Evolutionary conservation across 2,797 vertebrate genomes (phyloP), one percentile per base, ranked within the genome.

Genomic region (Basileuterus tristriatus): DNA sequence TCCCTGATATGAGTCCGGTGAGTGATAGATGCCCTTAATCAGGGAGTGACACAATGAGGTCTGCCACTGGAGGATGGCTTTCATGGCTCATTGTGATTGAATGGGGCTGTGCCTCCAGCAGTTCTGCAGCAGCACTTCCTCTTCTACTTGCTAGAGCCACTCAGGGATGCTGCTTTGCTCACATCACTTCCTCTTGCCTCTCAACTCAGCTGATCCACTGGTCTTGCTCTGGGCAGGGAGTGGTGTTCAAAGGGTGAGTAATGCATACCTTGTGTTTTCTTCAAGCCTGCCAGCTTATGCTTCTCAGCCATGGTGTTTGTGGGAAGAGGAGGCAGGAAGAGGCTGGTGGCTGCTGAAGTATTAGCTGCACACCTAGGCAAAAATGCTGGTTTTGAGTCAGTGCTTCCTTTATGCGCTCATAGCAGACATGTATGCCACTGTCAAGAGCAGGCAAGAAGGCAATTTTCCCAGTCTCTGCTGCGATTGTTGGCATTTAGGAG

Each of bases 301-400:
- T 83, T 58, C 75, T 74, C 76, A 26, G 47, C 2, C 0, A 7
- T 83, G 92, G 37, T 2, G 4, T 78, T 95, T 91, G 58, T 87
- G 91, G 79, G 53, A 58, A 81, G n/a, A 49, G 37, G 29, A 76
- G 59, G 46, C 79, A 81, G 83, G 46, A 76, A 71, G 65, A 89
- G 76, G 29, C 79, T 83, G 81, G 8, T 71, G 30, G 60, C 39
- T 88, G 71, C 49, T 78, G 82, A 80, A 80, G 52, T 81, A 65
- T 75, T 92, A 92, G 62, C 67, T 93, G 72, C 21, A 9, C 69
- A 94, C 91, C 79, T 91, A 83, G 79, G 69, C 69, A 76, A 83
- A 83, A 92, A 71, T 11, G 24, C 46, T 1, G 4, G 9, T 47
- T 92, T 92, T 2, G 11, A 87, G 75, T 91, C 84, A 69, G 47